Base-by-base conservation (phyloP, 2,888 invertebrate genomes). In the Oxycera nigricornis region DNA sequence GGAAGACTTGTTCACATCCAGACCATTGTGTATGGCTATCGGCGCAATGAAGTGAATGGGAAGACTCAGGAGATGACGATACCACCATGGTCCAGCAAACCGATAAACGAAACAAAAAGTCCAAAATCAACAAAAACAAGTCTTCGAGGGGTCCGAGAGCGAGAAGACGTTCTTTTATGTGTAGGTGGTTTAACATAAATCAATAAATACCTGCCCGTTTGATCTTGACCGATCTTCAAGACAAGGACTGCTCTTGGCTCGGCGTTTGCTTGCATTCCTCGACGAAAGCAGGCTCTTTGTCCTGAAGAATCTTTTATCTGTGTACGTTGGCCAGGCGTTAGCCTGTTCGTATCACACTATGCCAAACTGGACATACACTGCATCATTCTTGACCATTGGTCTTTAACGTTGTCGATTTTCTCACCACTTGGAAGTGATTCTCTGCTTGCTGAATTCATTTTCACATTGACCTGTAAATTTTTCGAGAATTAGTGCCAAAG, bases 131-230 rank as follows among this genome's bases (percentile, higher is more conserved):
- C 70, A 52, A 52, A 70, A 70, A 52, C 70, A 70, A 70, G 70
- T 70, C 70, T 30, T 70, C 31, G 50, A 70, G 70, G 26, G 52
- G 55, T 22, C 35, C 26, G 55, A n/a, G 55, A 55, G 41, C 22
- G 65, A 70, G 31, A 52, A 70, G 52, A 39, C 41, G 35, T 41
- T 65, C 17, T 70, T 52, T 52, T 11, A 28, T 52, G 70, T 70
- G 70, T 70, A 70, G 70, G 70, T 70, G 70, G 70, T 26, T 70
- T 52, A 52, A 70, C 70, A 70, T 70, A 70, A 70, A 70, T 70
- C 70, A 70, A 70, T 70, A 70, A 70, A 70, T 70, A 70, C 70
- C 70, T 70, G 70, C 70, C 11, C 52, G 55, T 70, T 70, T 70
- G 70, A 70, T 70, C 70, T 70, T 55, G 55, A 22, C 70, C 70